Evolutionary conservation across 2,113 vertebrate genomes (phyloP).

Genomic region (Microtus richardsoni): DNA sequence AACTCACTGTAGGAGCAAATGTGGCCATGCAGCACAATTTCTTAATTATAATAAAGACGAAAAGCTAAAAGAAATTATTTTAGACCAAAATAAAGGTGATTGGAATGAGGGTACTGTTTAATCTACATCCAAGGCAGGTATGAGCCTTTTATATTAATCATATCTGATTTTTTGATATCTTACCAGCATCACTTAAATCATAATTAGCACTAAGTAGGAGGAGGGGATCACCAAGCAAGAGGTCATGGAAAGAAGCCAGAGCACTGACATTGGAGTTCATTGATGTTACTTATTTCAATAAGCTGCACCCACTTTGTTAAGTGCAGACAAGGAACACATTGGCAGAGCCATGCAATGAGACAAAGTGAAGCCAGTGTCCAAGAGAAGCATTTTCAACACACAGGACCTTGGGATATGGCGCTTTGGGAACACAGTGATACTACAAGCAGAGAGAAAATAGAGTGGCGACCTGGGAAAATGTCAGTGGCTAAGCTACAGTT

Average conservation of each 20-base stretch:
- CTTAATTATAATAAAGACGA: slow-evolving; percentile 68
- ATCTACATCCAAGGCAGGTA: slow-evolving; percentile 6
- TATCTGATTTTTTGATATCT: slow-evolving; percentile 63
- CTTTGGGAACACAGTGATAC: background rate
- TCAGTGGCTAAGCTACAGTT: background rate
- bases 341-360: background rate
- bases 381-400: background rate
- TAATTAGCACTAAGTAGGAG: slow-evolving; percentile 52
- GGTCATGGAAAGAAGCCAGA: slow-evolving; percentile 55
- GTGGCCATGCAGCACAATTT: slow-evolving; percentile 64
- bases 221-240: slow-evolving; percentile 38
- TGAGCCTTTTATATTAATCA: slow-evolving; percentile 66
- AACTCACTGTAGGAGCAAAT: slow-evolving; percentile 55
- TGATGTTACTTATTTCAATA: slow-evolving; percentile 49
- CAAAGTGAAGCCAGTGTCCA: background rate
- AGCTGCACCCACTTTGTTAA: background rate
- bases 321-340: background rate
- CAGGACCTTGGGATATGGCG: background rate
- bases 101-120: slow-evolving; percentile 19
- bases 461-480: background rate
- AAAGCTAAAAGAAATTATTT: slow-evolving; percentile 64
- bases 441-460: background rate
- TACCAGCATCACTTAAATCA: slow-evolving; percentile 58
- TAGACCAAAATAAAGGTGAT: slow-evolving; percentile 44
- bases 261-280: slow-evolving; percentile 8